A percentile compares a stretch with the other conserved stretches of the same genome.
phyloP scores from a whole-genome alignment of 2,888 invertebrate genomes.

The Dryobotodes eremita region DNA sequence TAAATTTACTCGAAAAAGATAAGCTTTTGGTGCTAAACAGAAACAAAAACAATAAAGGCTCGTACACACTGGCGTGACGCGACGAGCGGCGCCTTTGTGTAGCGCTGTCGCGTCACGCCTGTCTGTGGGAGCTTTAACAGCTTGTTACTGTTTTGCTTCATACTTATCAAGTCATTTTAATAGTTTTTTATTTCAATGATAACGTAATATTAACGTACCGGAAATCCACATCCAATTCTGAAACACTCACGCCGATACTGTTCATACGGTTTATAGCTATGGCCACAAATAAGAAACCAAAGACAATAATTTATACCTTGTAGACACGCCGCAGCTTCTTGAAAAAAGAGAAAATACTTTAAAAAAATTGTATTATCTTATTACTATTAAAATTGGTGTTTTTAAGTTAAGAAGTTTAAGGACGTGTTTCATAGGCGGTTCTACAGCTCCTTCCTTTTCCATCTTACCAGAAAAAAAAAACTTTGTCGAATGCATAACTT shows the following conservation, averaged over 20 bases:
- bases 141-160: no score
- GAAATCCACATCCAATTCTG: slow-evolving; percentile 37
- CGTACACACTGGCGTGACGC: no score
- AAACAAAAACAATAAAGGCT: no score
- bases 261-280: slow-evolving; percentile 45
- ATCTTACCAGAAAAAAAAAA: not conserved
- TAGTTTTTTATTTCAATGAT: not conserved
- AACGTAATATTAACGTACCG: slow-evolving; percentile 20
- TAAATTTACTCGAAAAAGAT: not conserved
- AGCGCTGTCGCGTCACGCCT: no score
- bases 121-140: no score
- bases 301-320: slow-evolving; percentile 8
- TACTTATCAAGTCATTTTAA: not conserved
- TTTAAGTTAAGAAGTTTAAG: not conserved
- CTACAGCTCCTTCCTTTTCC: no score
- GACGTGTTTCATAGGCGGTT: not conserved
- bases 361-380: not conserved
- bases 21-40: not conserved
- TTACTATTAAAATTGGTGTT: not conserved
- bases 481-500: not conserved
- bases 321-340: not conserved
- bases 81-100: no score
- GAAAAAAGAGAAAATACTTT: not conserved
- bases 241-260: slow-evolving; percentile 21
- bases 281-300: slow-evolving; percentile 6